Percentiles rank a stretch among this genome's conserved stretches.
Conservation (phyloP, 2,113 vertebrate species). For the Elanoides forficatus region DNA sequence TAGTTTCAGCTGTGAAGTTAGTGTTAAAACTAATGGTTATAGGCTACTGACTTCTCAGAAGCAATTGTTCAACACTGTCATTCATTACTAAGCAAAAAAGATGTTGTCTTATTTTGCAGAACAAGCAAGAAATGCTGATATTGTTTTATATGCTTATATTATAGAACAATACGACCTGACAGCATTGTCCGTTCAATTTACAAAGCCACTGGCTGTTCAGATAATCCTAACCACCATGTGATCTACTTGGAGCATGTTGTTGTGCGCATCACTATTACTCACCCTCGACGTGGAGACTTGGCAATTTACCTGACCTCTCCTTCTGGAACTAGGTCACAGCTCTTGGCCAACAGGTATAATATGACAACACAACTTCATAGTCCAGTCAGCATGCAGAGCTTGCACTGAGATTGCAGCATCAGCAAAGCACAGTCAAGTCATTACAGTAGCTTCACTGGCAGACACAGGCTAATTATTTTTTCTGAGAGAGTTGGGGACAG, state of each 20-base stretch:
- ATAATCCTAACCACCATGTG: conserved; percentile 92
- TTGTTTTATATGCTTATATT: conserved; percentile 17
- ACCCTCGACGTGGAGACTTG: conserved; percentile 93
- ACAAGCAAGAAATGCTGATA: neutral
- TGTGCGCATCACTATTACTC: conserved; percentile 93
- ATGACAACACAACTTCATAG: neutral
- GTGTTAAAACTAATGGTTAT: neutral
- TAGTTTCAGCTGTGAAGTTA: neutral
- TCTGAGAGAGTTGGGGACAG: neutral
- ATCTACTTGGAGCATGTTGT: conserved; percentile 97
- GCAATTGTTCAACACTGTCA: neutral
- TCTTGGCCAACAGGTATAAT: conserved; percentile 93
- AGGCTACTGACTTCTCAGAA: neutral
- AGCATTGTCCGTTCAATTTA: conserved; percentile 93
- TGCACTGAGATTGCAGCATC: neutral
- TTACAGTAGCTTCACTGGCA: neutral
- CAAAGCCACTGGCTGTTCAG: conserved; percentile 94
- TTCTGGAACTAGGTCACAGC: conserved; percentile 96
- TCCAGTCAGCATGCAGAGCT: neutral
- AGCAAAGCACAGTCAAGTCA: neutral
- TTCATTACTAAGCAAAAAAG: neutral
- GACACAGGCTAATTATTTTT: neutral
- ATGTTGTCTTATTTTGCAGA: neutral
- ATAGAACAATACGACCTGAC: conserved; percentile 94
- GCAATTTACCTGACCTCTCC: conserved; percentile 98